phyloP scores from a whole-genome alignment of 2,113 vertebrate species.

The Corynorhinus townsendii region DNA sequence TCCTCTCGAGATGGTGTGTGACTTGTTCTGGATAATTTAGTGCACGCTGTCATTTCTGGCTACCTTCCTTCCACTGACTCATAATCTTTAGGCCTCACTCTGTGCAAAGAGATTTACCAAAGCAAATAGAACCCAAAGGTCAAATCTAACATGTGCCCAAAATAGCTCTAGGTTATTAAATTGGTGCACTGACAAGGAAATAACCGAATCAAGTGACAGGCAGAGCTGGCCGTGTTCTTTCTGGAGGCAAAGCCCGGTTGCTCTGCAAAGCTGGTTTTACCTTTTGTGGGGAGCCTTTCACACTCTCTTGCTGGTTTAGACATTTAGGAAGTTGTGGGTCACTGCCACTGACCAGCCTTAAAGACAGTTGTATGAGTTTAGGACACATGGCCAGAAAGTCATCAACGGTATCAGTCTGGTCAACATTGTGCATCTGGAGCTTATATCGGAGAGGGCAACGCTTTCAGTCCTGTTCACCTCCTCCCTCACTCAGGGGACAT shows the following conservation, averaged over 20 bases:
- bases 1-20: not conserved
- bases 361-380: not conserved
- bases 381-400: not conserved
- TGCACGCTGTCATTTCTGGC: not conserved
- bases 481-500: not conserved
- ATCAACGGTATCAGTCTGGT: not conserved
- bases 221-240: not conserved
- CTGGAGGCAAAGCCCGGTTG: not conserved
- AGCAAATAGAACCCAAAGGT: not conserved
- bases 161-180: not conserved
- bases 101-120: not conserved
- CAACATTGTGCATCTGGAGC: not conserved
- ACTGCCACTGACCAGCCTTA: not conserved
- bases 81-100: not conserved
- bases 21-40: not conserved
- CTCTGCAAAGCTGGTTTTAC: not conserved
- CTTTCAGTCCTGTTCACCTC: not conserved
- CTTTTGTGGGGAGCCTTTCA: not conserved
- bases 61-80: not conserved
- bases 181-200: not conserved
- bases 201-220: accelerated
- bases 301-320: not conserved
- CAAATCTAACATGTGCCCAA: not conserved
- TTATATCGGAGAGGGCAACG: accelerated
- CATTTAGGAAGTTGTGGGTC: not conserved